These are phyloP conservation scores for Probosciger aterrimus DNA, from an alignment of 2,113 vertebrate species.

Conservation along the genomic window DNA sequence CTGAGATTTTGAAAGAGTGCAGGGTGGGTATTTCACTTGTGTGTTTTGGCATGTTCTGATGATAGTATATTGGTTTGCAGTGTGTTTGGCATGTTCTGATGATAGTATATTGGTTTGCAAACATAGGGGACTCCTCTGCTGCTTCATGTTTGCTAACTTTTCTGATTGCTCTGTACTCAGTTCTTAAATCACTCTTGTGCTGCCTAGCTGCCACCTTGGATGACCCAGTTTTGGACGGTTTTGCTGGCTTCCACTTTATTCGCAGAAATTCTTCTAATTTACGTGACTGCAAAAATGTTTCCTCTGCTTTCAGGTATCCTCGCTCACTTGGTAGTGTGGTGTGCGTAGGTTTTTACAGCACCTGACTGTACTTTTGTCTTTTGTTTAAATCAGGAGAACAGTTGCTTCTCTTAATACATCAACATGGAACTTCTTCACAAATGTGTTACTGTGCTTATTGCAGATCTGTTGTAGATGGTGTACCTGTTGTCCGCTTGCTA, in stretches of 20 bases:
- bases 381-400: background rate
- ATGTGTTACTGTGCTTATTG: background rate
- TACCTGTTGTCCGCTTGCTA: background rate
- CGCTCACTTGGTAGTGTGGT: background rate
- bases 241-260: background rate
- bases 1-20: background rate
- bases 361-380: background rate
- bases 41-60: background rate
- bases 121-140: background rate
- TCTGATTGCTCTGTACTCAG: slow-evolving; percentile 16
- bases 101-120: background rate
- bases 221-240: background rate
- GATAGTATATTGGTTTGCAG: too few species aligned
- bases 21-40: background rate
- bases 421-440: background rate
- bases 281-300: background rate
- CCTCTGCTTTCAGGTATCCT: background rate
- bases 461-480: background rate
- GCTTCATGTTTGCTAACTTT: background rate
- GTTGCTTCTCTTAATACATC: background rate
- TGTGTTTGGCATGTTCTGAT: background rate
- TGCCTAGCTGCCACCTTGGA: background rate
- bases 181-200: background rate
- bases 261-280: background rate
- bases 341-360: background rate